Conservation (phyloP, 2,888 invertebrate genomes). For the Amorpha juglandis region DNA sequence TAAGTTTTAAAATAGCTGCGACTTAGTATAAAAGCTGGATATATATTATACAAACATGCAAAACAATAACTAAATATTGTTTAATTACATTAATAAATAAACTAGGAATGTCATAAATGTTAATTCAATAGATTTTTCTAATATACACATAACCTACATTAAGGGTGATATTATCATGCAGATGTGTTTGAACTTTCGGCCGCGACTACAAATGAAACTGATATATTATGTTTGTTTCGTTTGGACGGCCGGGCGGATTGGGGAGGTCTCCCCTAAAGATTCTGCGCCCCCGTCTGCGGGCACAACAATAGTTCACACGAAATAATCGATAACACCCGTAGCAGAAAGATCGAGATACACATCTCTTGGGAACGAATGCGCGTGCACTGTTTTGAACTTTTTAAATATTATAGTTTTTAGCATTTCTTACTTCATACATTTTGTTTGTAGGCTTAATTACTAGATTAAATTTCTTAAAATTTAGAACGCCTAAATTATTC, state of each 20-base stretch:
- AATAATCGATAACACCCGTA: conserved; percentile 71
- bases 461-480: too few relatives aligned
- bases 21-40: neutral
- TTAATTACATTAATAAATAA: too few relatives aligned
- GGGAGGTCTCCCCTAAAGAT: conserved; percentile 70
- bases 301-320: conserved; percentile 78
- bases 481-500: too few relatives aligned
- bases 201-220: conserved; percentile 38
- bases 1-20: neutral
- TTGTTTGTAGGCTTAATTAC: neutral
- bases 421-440: neutral
- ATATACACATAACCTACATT: neutral
- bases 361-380: conserved; percentile 42
- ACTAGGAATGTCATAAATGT: neutral
- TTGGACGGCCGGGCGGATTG: conserved; percentile 39
- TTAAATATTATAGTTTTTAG: neutral
- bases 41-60: neutral
- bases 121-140: too few relatives aligned
- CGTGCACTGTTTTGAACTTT: conserved; percentile 44
- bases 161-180: neutral
- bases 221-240: conserved; percentile 51
- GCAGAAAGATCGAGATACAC: conserved; percentile 39
- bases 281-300: conserved; percentile 67
- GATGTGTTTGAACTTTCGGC: conserved; percentile 25
- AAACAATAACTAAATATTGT: too few relatives aligned